A percentile compares a stretch with the other conserved stretches of the same genome.
Evolutionary conservation across 2,797 vertebrate species (phyloP).

Genomic region (Eleutherodactylus coqui): DNA sequence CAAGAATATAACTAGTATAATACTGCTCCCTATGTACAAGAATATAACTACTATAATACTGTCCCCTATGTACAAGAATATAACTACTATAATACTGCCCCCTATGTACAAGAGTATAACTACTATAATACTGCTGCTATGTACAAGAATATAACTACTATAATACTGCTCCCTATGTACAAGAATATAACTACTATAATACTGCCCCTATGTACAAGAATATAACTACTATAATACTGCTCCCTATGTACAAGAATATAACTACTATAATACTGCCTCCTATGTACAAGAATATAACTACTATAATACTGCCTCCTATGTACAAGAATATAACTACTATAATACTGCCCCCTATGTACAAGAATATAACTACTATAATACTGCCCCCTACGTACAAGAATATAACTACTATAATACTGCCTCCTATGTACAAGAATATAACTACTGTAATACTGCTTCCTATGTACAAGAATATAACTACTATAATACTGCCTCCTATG

Average conservation of each 20-base stretch:
- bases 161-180: slow-evolving; percentile 10
- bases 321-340: neutral
- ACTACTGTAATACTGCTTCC: slow-evolving; percentile 4
- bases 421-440: slow-evolving; percentile 3
- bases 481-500: slow-evolving; percentile 6
- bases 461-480: slow-evolving; percentile 19
- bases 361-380: neutral
- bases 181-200: slow-evolving; percentile 13
- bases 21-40: neutral
- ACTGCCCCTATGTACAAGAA: neutral
- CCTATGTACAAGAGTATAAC: neutral
- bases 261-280: too few species aligned
- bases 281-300: too few species aligned
- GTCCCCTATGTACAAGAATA: neutral
- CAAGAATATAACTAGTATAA: neutral
- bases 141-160: slow-evolving; percentile 12
- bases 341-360: neutral
- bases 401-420: slow-evolving; percentile 7
- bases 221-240: slow-evolving; percentile 6
- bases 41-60: slow-evolving; percentile 10
- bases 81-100: neutral
- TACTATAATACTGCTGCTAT: neutral
- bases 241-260: neutral
- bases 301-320: neutral
- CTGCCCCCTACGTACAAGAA: neutral